phyloP scores from a whole-genome alignment of 2,888 invertebrate species.

The Venusia cambrica region DNA sequence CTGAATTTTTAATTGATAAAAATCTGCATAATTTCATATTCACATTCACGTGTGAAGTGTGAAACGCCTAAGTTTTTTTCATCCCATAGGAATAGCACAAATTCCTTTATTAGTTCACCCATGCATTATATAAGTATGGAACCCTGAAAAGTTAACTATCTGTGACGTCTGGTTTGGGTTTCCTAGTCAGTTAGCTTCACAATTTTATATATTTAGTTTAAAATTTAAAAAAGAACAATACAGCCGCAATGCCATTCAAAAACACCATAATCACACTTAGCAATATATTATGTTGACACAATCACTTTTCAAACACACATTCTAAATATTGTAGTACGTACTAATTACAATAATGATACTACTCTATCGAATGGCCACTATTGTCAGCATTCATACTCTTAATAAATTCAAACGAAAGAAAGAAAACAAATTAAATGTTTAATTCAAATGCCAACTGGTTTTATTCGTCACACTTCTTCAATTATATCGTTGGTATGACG shows the following conservation, averaged over 20 bases:
- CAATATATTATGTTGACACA: slow-evolving; percentile 14
- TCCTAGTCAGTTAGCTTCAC: too few relatives aligned
- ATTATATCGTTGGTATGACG: slow-evolving; percentile 25
- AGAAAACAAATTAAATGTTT: slow-evolving; percentile 77
- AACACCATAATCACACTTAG: slow-evolving; percentile 4
- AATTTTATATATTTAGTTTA: too few relatives aligned
- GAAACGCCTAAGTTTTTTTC: too few relatives aligned
- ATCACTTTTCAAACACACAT: slow-evolving; percentile 13
- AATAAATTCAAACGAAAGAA: slow-evolving; percentile 59
- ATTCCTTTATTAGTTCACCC: too few relatives aligned
- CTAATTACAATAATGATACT: slow-evolving; percentile 64
- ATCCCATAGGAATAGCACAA: too few relatives aligned
- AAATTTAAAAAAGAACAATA: too few relatives aligned
- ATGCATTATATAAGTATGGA: too few relatives aligned
- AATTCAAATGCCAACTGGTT: slow-evolving; percentile 72
- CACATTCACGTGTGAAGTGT: too few relatives aligned
- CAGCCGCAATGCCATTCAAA: slow-evolving; percentile 7
- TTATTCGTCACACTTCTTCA: slow-evolving; percentile 56
- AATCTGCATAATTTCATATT: too few relatives aligned
- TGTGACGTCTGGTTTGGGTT: too few relatives aligned
- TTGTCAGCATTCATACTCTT: slow-evolving; percentile 47
- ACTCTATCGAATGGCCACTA: slow-evolving; percentile 55
- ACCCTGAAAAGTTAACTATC: too few relatives aligned
- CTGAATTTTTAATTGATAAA: too few relatives aligned
- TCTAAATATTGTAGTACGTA: slow-evolving; percentile 16